Base-by-base conservation (phyloP, 2,888 invertebrate species). In the Nomada lathburiana region DNA sequence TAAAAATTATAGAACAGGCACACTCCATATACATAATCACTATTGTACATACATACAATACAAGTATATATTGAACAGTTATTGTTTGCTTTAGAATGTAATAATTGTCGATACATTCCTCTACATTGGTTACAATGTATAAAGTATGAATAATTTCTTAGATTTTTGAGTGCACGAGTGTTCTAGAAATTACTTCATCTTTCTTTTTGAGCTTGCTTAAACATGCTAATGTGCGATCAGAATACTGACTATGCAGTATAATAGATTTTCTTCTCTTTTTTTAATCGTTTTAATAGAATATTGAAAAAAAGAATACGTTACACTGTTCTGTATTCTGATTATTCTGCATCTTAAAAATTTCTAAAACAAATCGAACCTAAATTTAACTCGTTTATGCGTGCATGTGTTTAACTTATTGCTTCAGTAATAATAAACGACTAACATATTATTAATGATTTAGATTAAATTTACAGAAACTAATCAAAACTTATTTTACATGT, bases 401-500 rank as follows among this genome's bases (percentile, higher is more conserved):
- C 44, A 75, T 80, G 73, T 62, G 60, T 72, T 80, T 88, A 82
- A 83, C 84, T 88, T 82, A 80, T 89, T 82, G 62, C 52, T 75
- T 73, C 44, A 36, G 52, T 67, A 77, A 75, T 44, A 44, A 73
- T 47, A 63, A 70, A 81, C 50, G 64, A 73, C 62, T 76, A 81
- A 59, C 82, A 52, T 77, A 76, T 47, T 47, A 47, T 36, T 36
- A 36, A 36, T 71, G 71, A 81, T 78, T 80, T 85, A 76, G 59
- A 86, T 82, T 68, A 77, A 81, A 79, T 36, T 72, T 86, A 83
- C 53, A 79, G 47, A 80, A 82, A 76, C 44, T 79, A 89, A 89
- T 89, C 87, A 87, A 89, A 89, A 88, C 72, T 82, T 83, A 76
- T 73, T 80, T 84, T 23, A 81, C 80, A 81, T 53, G 74, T 68